Evolutionary conservation across 2,113 vertebrate genomes (phyloP), one percentile per base, ranked within the genome.

Genomic region (Notechis scutatus): DNA sequence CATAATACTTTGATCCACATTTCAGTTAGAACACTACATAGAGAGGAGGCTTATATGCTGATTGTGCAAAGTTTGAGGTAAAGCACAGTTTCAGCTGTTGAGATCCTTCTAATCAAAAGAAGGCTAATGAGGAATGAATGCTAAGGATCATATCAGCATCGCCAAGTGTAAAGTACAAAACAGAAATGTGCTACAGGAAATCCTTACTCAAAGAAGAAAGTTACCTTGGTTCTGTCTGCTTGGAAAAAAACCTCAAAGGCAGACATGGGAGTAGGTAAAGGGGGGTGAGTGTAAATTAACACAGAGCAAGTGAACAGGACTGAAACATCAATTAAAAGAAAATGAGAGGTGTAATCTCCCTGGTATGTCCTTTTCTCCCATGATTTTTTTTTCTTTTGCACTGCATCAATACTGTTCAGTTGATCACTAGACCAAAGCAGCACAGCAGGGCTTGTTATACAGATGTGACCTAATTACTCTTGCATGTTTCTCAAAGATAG

Each of bases 321-420:
- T 96, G 94, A 94, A 90, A 90, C 91, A 88, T 94, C 91, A 95
- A 69, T 93, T 95, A 85, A 92, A 95, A 93, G 69, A 92, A 92
- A 89, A 91, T 12, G 7, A 12, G 74, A 95, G 90, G 88, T 95
- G 69, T 69, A 57, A 24, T 94, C 94, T 95, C 57, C 93, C 91
- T 95, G 88, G 91, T 92, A 8, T 92, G 94, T 94, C 74, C 88
- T 29, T 88, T 88, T 90, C 93, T 29, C 90, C 47, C 0, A 0
- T 0, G 3, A 42, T 59, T 1, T 91, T 94, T 34, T 86, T 54
- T 95, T 21, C 74, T 69, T 88, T 92, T 94, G 85, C 61, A 93
- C 90, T 54, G 57, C 87, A 89, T 95, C 92, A 93, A 18, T 55
- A 52, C 91, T 94, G 92, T 86, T 96, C 92, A 87, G 0, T 61